Percentiles rank a stretch among this genome's conserved stretches.
These are phyloP conservation scores for Procambarus virginalis DNA, from an alignment of 1,140 invertebrate genomes.

Conservation along the genomic window DNA sequence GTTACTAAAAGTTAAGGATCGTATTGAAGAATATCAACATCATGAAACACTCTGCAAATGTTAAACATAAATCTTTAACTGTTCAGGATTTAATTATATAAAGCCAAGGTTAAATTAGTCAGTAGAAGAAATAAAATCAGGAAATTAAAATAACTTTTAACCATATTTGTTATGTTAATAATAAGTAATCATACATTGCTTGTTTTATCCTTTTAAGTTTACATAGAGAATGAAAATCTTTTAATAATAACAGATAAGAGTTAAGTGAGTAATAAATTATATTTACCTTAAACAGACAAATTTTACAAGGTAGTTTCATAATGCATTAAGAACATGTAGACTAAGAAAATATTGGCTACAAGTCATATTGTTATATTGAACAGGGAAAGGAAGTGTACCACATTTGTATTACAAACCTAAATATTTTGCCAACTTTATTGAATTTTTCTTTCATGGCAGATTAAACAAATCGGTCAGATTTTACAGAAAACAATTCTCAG, in stretches of 20 bases:
- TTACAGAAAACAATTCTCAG: constrained; percentile 23
- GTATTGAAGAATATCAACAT: neutral
- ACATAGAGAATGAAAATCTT: too few relatives aligned
- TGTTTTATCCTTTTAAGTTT: too few relatives aligned
- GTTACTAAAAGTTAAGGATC: neutral
- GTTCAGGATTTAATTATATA: too few relatives aligned
- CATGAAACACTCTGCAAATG: neutral
- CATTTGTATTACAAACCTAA: constrained; percentile 14
- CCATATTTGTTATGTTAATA: too few relatives aligned
- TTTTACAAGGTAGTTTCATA: neutral
- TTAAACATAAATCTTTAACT: neutral
- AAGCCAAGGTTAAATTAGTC: too few relatives aligned
- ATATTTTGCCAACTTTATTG: constrained; percentile 12
- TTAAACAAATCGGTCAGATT: constrained; percentile 29
- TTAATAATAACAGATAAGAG: too few relatives aligned
- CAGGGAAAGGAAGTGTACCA: constrained; percentile 12
- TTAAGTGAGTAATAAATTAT: too few relatives aligned
- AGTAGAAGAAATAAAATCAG: too few relatives aligned
- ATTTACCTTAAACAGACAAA: neutral
- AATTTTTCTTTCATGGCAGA: neutral
- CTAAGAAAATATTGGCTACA: neutral
- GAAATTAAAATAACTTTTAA: too few relatives aligned
- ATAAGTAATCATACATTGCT: too few relatives aligned
- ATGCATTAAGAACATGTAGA: neutral
- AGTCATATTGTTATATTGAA: neutral